A percentile compares a stretch with the other conserved stretches of the same genome.
Conservation (phyloP, 1,140 invertebrate species). For the Cydia strobilella region DNA sequence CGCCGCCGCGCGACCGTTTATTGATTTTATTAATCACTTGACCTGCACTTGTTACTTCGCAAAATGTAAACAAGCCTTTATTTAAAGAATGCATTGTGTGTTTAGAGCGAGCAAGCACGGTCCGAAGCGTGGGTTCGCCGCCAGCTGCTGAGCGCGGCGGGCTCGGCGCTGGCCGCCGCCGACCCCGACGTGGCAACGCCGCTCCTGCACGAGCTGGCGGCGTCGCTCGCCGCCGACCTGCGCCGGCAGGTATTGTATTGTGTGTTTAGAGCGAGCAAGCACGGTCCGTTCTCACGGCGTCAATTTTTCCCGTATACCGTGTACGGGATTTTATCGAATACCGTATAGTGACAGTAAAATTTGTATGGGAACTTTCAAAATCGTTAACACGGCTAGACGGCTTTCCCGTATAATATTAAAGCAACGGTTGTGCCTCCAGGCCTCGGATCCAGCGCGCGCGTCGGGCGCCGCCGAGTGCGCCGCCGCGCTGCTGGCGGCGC, state of each 20-base stretch:
- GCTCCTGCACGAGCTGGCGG: slow-evolving; percentile 50
- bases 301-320: no score
- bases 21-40: no score
- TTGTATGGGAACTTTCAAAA: no score
- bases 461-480: slow-evolving; percentile 52
- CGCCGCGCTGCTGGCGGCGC: slow-evolving; percentile 50
- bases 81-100: slow-evolving; percentile 26
- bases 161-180: slow-evolving; percentile 62
- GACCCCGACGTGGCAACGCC: slow-evolving; percentile 45
- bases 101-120: slow-evolving; percentile 44
- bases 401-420: no score
- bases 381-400: no score
- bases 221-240: slow-evolving; percentile 47
- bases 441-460: slow-evolving; percentile 35
- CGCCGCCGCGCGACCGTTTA: no score
- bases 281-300: slow-evolving; percentile 30
- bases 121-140: slow-evolving; percentile 64
- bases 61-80: background rate
- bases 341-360: no score
- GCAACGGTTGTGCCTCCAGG: no score
- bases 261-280: slow-evolving; percentile 43
- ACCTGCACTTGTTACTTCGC: no score
- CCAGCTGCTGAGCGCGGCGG: slow-evolving; percentile 64
- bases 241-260: slow-evolving; percentile 49
- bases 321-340: no score